Evolutionary conservation across 2,113 vertebrate species (phyloP).

Genomic region (Turdus rufiventris): DNA sequence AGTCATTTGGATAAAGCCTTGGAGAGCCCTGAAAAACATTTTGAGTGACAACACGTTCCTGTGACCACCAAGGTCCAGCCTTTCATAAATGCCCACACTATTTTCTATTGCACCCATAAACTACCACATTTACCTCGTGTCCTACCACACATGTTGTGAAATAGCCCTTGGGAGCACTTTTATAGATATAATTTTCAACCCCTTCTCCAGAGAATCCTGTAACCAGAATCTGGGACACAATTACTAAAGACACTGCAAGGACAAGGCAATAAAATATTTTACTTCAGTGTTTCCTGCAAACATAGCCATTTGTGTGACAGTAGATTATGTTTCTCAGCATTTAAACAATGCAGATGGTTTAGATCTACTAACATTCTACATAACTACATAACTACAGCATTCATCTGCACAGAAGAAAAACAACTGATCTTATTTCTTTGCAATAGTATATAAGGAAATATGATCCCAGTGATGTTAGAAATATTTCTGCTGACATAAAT

Average conservation of each 20-base stretch:
- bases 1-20: not conserved
- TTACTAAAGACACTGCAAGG: not conserved
- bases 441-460: not conserved
- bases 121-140: not conserved
- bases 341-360: not conserved
- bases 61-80: not conserved
- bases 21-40: not conserved
- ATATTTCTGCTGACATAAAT: not conserved
- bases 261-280: not conserved
- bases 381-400: accelerated
- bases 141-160: not conserved
- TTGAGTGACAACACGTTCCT: not conserved
- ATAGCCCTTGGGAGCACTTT: not conserved
- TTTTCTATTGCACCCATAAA: not conserved
- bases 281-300: not conserved
- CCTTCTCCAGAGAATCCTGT: not conserved
- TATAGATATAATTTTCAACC: not conserved
- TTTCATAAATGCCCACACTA: not conserved
- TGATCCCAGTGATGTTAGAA: not conserved
- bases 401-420: not conserved
- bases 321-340: not conserved
- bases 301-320: not conserved
- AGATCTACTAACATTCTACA: too few relatives aligned
- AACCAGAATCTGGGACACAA: not conserved
- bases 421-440: not conserved